Evolutionary conservation across 2,113 vertebrate genomes (phyloP), one percentile per base, ranked within the genome.

Genomic region (Tachuris rubrigastra): DNA sequence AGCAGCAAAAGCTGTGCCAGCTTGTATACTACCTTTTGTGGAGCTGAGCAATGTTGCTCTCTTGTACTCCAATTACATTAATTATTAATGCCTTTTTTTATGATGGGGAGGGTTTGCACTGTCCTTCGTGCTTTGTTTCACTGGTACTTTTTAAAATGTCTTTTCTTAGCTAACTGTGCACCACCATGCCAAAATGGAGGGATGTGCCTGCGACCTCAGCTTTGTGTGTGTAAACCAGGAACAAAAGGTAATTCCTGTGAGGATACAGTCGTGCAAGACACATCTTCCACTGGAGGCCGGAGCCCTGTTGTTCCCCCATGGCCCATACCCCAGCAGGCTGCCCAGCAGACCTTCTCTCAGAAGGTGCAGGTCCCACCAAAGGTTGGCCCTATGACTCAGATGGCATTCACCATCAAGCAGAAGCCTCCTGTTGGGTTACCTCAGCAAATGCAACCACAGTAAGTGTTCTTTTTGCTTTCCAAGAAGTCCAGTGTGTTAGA

Each of bases 101-200:
- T 67, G 85, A 28, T 0, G 84, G 80, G 75, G 90, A 39, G 89
- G 81, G 85, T 63, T 93, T 96, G 91, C 50, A 13, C 77, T 88
- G 90, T 89, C 41, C 18, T 50, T 87, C 13, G 23, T 27, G 35
- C 68, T 89, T 90, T 93, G 78, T 87, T 95, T 96, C 69, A 93
- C 55, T 30, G 33, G 33, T 87, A 17, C 60, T 78, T 81, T 79
- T 71, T 55, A 79, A 78, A 91, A 81, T 93, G 93, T 97, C 85
- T 92, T 97, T 91, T 96, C 96, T 86, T 97, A 99, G 99, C 99
- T 47, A 99, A 98, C 97, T 99, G 99, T 96, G 94, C 97, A 25
- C 99, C 99, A 6, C 98, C 98, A 0, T 99, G 99, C 98, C 99
- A 99, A 93, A 99, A 99, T 13, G 99, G 99, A 97, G 99, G 99